Base-by-base conservation (phyloP, 2,797 vertebrate species). In the Telmatherina bonti region DNA sequence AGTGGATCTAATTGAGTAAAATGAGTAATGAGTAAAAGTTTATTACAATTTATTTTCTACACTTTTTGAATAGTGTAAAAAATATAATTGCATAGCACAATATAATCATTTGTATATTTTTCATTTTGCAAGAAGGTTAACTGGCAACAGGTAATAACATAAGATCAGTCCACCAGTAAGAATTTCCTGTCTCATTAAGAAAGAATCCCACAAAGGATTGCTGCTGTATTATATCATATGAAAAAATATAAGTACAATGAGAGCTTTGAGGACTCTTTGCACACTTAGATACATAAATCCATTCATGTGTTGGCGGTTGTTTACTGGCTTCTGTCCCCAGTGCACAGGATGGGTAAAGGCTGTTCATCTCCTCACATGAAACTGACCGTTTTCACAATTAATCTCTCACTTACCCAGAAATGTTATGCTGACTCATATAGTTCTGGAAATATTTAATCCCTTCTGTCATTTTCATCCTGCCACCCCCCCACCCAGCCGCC, bases 391-490 rank as follows among this genome's bases (percentile, higher is more conserved):
- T 60, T 60, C 51, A 57, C 62, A 66, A 52, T 84, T 76, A 72
- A 84, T 71, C 69, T 26, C 30, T 71, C 43, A 62, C 24, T n/a
- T 30, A 36, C 52, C 7, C 6, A 53, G 41, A 57, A 36, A 60
- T 18, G 16, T 15, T 38, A 70, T 41, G 27, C 51, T 65, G 53
- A 60, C 57, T 70, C 1, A 35, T 8, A 11, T 45, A 62, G 13
- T 57, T 78, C 38, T 56, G 51, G 67, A 78, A 77, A 45, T 26
- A 30, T 12, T 55, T 74, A 16, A 70, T 78, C 49, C 74, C 35
- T 27, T 63, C 45, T 72, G 36, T 76, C 59, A 51, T 65, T 72
- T 71, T 45, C 57, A 54, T 11, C 30, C 31, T 3, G n/a, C n/a
- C 30, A 31, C 58, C 20, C 0, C 1, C 16, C 4, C 38, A 15